A percentile compares a stretch with the other conserved stretches of the same genome.
Conservation (phyloP, 2,888 invertebrate genomes). For the Ornithoptera alexandrae region DNA sequence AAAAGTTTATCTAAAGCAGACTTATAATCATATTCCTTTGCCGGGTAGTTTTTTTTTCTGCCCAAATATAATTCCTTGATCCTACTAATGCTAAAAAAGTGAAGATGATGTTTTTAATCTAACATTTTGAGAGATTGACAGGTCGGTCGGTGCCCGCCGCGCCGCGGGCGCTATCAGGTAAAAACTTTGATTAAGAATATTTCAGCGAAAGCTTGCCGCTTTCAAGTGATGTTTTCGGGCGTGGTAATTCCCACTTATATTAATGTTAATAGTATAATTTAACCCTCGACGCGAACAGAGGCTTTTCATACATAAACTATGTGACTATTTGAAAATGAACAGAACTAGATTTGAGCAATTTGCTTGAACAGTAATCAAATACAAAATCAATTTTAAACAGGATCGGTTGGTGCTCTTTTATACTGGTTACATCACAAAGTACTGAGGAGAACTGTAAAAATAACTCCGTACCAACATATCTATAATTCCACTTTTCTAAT, state of each 20-base stretch:
- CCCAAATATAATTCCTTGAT: slow-evolving; percentile 70
- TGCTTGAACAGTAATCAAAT: too few species aligned
- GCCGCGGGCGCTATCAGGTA: slow-evolving; percentile 65
- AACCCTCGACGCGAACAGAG: neutral
- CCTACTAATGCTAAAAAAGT: slow-evolving; percentile 74
- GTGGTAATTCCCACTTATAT: slow-evolving; percentile 42
- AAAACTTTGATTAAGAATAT: slow-evolving; percentile 78
- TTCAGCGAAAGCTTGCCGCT: slow-evolving; percentile 63
- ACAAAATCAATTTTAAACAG: too few species aligned
- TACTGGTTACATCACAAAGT: too few species aligned
- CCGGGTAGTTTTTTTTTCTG: slow-evolving; percentile 39
- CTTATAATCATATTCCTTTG: slow-evolving; percentile 70
- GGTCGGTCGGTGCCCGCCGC: slow-evolving; percentile 68
- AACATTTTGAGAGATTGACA: slow-evolving; percentile 78
- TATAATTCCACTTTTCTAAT: too few species aligned
- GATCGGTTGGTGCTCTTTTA: too few species aligned
- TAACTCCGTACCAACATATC: too few species aligned
- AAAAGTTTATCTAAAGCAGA: slow-evolving; percentile 74
- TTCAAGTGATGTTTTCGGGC: slow-evolving; percentile 49
- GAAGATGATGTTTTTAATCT: slow-evolving; percentile 77
- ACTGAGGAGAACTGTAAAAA: too few species aligned
- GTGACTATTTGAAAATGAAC: too few species aligned
- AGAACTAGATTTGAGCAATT: too few species aligned
- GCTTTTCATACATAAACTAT: neutral
- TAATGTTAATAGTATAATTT: neutral